A percentile compares a stretch with the other conserved stretches of the same genome.
Conservation (phyloP, 2,797 vertebrate genomes). For the Eleutherodactylus coqui region DNA sequence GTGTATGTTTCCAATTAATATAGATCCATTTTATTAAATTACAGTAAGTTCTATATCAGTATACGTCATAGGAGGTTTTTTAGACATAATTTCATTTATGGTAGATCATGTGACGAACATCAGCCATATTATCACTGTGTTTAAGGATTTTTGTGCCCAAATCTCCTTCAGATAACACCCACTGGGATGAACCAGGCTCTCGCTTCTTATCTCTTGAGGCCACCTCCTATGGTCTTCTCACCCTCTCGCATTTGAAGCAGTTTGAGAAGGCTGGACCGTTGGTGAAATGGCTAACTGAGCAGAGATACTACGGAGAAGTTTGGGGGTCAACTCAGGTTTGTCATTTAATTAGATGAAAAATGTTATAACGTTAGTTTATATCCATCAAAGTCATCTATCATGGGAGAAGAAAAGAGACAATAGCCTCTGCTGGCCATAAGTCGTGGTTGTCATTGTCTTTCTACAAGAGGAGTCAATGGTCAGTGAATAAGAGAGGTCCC, state of each 20-base stretch:
- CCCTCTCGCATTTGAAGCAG: conserved; percentile 69
- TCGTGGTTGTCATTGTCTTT: no score
- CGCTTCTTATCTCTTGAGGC: conserved; percentile 73
- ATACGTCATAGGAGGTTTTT: background rate
- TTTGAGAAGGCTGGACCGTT: conserved; percentile 68
- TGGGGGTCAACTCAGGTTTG: conserved; percentile 78
- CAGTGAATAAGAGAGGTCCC: background rate
- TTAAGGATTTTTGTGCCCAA: background rate
- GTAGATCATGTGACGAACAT: background rate
- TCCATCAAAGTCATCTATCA: background rate
- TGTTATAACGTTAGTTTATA: background rate
- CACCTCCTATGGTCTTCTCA: conserved; percentile 79
- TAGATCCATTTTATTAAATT: no score
- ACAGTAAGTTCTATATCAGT: background rate
- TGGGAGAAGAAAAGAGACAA: background rate
- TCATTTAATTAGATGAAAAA: background rate
- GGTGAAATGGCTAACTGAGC: conserved; percentile 75
- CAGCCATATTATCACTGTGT: background rate
- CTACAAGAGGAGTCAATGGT: background rate
- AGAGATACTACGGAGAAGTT: conserved; percentile 69
- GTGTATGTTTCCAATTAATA: no score
- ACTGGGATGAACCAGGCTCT: conserved; percentile 70
- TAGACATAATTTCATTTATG: background rate
- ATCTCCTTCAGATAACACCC: conserved; percentile 61
- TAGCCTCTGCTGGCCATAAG: background rate